These are phyloP conservation scores for Drosophila pruinosa DNA, from an alignment of 1,140 invertebrate genomes.

Conservation along the genomic window DNA sequence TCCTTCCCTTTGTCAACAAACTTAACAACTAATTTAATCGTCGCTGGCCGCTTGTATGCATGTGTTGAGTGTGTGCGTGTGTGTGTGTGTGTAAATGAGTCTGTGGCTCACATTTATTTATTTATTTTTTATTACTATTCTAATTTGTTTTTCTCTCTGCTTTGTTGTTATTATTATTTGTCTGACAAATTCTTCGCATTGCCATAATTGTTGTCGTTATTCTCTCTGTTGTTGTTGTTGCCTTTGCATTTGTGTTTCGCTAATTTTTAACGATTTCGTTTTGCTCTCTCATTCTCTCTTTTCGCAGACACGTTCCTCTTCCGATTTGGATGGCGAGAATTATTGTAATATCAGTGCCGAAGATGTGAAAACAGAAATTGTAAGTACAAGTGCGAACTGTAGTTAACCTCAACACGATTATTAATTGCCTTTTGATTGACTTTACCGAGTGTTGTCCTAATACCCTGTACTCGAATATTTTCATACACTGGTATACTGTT, in stretches of 20 bases:
- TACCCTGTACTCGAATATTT: neutral
- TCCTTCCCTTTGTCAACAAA: neutral
- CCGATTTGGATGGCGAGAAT: constrained; percentile 75
- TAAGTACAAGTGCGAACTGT: constrained; percentile 54
- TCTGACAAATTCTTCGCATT: constrained; percentile 65
- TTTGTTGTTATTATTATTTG: constrained; percentile 64
- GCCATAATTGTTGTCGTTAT: constrained; percentile 47
- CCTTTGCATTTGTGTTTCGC: constrained; percentile 29
- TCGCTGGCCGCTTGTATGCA: constrained; percentile 31
- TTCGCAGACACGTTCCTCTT: constrained; percentile 73
- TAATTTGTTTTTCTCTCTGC: constrained; percentile 58
- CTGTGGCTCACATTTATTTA: constrained; percentile 44
- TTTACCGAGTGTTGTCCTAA: neutral
- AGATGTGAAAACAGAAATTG: constrained; percentile 82
- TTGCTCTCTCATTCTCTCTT: constrained; percentile 27
- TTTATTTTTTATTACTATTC: constrained; percentile 74
- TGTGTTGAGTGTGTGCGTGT: constrained; percentile 24
- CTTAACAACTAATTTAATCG: constrained; percentile 71
- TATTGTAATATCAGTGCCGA: constrained; percentile 81
- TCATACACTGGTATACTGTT: neutral
- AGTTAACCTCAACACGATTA: constrained; percentile 13
- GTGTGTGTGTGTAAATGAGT: constrained; percentile 17
- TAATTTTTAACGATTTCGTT: constrained; percentile 57
- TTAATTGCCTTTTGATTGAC: constrained; percentile 55
- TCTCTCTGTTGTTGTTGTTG: constrained; percentile 34